Conservation (phyloP, 2,797 vertebrate species). For the Myotis myotis region DNA sequence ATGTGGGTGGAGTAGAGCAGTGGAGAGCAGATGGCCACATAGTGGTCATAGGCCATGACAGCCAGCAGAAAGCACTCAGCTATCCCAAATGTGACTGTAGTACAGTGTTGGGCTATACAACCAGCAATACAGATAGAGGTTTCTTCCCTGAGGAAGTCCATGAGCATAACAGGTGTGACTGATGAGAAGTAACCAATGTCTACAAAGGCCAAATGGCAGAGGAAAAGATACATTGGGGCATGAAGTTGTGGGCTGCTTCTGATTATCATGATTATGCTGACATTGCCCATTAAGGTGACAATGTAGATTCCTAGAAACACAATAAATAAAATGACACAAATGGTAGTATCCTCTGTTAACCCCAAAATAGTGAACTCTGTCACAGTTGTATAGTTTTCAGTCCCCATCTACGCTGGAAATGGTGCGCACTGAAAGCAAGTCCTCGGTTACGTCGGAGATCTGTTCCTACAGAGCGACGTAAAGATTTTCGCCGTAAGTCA, state of each 20-base stretch:
- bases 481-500: no score
- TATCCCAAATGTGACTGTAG: constrained; percentile 57
- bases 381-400: constrained; percentile 39
- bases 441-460: no score
- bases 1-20: constrained; percentile 64
- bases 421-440: not conserved
- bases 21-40: constrained; percentile 73
- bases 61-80: constrained; percentile 71
- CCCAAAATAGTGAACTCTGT: constrained; percentile 70
- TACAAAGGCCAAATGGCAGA: constrained; percentile 60
- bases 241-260: constrained; percentile 59
- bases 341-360: constrained; percentile 53
- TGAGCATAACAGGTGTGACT: constrained; percentile 72
- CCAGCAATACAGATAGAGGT: constrained; percentile 57
- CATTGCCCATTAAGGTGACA: constrained; percentile 59
- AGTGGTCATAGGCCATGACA: constrained; percentile 75
- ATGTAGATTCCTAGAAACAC: constrained; percentile 62
- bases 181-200: constrained; percentile 71
- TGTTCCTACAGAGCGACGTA: no score
- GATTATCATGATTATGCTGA: constrained; percentile 64
- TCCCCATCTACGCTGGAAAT: constrained; percentile 26
- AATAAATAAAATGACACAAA: constrained; percentile 57
- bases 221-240: constrained; percentile 77
- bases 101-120: constrained; percentile 70
- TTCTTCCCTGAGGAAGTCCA: constrained; percentile 39